Conservation (phyloP, 2,888 invertebrate species). For the Cacoxenus indagator region DNA sequence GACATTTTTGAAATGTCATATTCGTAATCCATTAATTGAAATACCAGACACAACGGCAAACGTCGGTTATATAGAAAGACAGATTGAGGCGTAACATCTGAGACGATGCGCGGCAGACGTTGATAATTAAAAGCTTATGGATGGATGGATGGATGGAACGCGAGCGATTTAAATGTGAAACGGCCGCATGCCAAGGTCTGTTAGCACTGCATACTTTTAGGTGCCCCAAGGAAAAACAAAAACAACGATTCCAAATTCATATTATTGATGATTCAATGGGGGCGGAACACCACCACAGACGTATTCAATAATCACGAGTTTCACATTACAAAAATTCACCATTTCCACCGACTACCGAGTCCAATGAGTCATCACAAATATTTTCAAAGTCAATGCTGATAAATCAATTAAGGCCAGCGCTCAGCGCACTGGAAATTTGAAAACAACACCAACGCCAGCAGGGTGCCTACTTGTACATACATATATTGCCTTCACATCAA, state of each 20-base stretch:
- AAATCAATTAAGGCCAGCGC: conserved; percentile 30
- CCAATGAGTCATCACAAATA: neutral
- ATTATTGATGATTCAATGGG: conserved; percentile 4
- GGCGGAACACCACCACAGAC: no score
- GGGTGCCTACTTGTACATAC: no score
- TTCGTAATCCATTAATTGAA: conserved; percentile 44
- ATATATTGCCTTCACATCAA: no score
- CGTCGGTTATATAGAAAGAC: conserved; percentile 15
- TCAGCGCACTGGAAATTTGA: neutral
- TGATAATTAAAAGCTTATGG: conserved; percentile 15
- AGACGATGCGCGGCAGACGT: neutral
- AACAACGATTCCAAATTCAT: conserved; percentile 12
- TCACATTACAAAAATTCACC: no score
- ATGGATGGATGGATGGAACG: neutral
- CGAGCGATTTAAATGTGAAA: no score
- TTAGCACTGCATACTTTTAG: conserved; percentile 46
- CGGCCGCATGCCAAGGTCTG: neutral
- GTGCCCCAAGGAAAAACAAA: conserved; percentile 19
- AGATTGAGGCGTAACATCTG: conserved; percentile 27
- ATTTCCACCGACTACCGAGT: no score
- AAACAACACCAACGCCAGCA: neutral
- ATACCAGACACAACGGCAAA: conserved; percentile 34
- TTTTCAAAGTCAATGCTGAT: conserved; percentile 46
- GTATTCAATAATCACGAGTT: no score
- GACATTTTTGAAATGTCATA: conserved; percentile 30